phyloP scores from a whole-genome alignment of 1,140 invertebrate genomes.

The Tetramorium alpestre region DNA sequence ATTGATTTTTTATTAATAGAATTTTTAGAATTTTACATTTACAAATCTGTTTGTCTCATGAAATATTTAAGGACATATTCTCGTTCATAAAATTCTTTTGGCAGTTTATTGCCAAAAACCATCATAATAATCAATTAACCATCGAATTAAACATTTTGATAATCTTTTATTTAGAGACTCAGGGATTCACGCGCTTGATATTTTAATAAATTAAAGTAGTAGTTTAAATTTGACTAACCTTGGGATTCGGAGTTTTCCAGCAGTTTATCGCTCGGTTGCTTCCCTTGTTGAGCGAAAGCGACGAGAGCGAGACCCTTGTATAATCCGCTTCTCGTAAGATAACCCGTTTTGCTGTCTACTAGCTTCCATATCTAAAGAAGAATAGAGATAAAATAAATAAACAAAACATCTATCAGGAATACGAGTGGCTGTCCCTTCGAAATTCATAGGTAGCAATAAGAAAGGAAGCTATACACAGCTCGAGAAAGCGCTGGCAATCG shows the following conservation, averaged over 20 bases:
- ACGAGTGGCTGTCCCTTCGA: not conserved
- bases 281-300: constrained; percentile 90
- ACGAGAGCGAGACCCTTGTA: constrained; percentile 90
- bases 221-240: constrained; percentile 83
- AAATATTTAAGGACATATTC: not conserved
- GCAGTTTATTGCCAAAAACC: not conserved
- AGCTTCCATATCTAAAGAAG: constrained; percentile 88
- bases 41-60: not conserved
- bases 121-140: no score
- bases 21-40: not conserved
- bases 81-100: not conserved
- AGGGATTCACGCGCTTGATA: not conserved
- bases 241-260: constrained; percentile 89
- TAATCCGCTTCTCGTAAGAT: constrained; percentile 86
- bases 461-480: not conserved
- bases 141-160: not conserved
- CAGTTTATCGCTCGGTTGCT: constrained; percentile 88
- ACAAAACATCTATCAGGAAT: not conserved
- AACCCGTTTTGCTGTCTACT: constrained; percentile 87
- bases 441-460: not conserved
- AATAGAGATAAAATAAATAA: constrained; percentile 16
- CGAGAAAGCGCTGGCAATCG: not conserved
- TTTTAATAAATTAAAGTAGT: not conserved
- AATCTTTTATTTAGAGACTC: not conserved
- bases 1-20: not conserved